Conservation (phyloP, 2,113 vertebrate species). For the Amblyopsis rosae region DNA sequence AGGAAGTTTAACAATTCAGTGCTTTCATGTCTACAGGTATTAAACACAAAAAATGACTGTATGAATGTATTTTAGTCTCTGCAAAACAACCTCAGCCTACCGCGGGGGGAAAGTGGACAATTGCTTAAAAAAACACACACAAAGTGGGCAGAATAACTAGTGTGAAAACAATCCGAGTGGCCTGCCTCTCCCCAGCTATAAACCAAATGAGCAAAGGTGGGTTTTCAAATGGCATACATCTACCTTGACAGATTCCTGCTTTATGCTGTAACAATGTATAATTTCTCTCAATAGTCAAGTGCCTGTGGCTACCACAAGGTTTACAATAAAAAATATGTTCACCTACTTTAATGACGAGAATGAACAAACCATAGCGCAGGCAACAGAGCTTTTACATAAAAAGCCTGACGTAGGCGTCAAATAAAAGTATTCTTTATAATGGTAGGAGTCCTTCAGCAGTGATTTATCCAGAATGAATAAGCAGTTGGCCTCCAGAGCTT, state of each 20-base stretch:
- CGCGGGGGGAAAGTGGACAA: too few species aligned
- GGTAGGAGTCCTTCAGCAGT: slow-evolving; percentile 39
- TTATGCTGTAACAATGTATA: slow-evolving; percentile 28
- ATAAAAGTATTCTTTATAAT: slow-evolving; percentile 51
- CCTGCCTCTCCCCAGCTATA: slow-evolving; percentile 12
- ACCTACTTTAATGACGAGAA: slow-evolving; percentile 40
- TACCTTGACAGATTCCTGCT: slow-evolving; percentile 45
- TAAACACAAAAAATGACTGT: too few species aligned
- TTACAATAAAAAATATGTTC: slow-evolving; percentile 25
- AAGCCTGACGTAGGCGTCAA: slow-evolving; percentile 45
- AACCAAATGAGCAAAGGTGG: slow-evolving; percentile 53
- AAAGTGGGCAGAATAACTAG: slow-evolving; percentile 14
- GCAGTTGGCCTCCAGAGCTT: slow-evolving; percentile 25
- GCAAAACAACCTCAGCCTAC: too few species aligned
- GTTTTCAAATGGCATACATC: slow-evolving; percentile 38
- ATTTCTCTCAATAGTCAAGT: slow-evolving; percentile 52
- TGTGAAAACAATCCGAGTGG: slow-evolving; percentile 16
- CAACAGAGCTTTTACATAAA: too few species aligned
- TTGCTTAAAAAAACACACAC: not conserved
- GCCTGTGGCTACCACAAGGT: slow-evolving; percentile 42
- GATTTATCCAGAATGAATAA: slow-evolving; percentile 39
- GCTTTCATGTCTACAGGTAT: too few species aligned
- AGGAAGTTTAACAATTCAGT: too few species aligned
- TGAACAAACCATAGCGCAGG: slow-evolving; percentile 33
- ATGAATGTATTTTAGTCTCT: too few species aligned